A percentile compares a stretch with the other conserved stretches of the same genome.
Conservation (phyloP, 1,140 invertebrate species). For the Hycleus phaleratus region DNA sequence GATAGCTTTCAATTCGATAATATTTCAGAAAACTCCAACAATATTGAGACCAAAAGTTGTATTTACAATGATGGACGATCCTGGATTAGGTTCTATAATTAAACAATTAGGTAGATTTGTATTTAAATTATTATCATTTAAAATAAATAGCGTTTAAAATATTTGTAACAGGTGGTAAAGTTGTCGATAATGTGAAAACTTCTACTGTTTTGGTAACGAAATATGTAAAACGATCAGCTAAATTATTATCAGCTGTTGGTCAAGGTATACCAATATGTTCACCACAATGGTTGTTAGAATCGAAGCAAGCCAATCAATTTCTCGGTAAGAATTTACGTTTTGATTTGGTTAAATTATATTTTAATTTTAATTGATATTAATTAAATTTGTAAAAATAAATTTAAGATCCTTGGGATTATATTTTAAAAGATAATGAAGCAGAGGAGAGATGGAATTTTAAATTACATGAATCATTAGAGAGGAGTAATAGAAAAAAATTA, state of each 20-base stretch:
- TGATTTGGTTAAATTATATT: not conserved
- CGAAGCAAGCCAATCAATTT: conserved; percentile 40
- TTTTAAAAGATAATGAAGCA: conserved; percentile 42
- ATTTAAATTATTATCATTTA: not conserved
- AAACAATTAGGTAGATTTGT: conserved; percentile 25
- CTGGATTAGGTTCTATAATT: conserved; percentile 30
- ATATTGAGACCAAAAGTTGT: conserved; percentile 34
- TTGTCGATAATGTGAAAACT: conserved; percentile 35
- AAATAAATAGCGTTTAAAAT: not conserved
- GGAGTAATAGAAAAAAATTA: conserved; percentile 27
- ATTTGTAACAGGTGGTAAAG: conserved; percentile 29
- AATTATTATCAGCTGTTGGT: conserved; percentile 45
- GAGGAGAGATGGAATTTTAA: conserved; percentile 44
- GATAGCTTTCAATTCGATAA: not conserved
- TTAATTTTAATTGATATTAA: not conserved
- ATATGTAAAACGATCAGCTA: conserved; percentile 44
- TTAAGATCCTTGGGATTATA: conserved; percentile 45
- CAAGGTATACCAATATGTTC: conserved; percentile 45
- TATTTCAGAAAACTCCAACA: conserved; percentile 22
- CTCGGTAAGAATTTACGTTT: conserved; percentile 32
- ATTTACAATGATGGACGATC: conserved; percentile 38
- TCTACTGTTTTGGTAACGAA: conserved; percentile 45
- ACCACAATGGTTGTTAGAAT: conserved; percentile 43
- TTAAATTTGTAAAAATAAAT: conserved; percentile 1
- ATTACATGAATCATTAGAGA: conserved; percentile 38